A percentile compares a stretch with the other conserved stretches of the same genome.
Evolutionary conservation across 2,888 invertebrate genomes (phyloP).

Genomic region (Drosophila phalerata): DNA sequence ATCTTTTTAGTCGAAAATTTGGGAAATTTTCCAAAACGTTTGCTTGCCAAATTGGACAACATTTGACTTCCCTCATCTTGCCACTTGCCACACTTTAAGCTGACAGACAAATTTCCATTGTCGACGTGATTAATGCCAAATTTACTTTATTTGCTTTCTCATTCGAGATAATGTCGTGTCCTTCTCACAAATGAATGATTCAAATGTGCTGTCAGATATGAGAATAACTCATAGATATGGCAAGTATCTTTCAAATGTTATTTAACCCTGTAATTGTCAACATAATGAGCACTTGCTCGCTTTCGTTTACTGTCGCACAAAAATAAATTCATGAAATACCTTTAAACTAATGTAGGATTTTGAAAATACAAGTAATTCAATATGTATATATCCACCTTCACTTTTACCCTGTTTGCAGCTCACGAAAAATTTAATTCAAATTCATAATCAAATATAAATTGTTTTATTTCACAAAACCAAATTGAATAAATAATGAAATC

Average conservation of each 20-base stretch:
- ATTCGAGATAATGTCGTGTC: constrained; percentile 17
- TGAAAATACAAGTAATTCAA: no score
- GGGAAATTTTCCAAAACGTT: constrained; percentile 45
- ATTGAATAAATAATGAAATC: background rate
- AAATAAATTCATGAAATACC: background rate
- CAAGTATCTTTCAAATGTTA: background rate
- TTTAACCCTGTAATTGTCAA: background rate
- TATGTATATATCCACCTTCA: no score
- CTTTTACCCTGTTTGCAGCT: background rate
- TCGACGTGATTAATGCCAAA: constrained; percentile 55
- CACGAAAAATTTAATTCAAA: background rate
- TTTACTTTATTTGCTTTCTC: constrained; percentile 37
- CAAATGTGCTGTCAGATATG: background rate
- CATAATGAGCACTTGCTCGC: background rate
- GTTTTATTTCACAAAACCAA: background rate
- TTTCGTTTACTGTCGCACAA: background rate
- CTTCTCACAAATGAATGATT: background rate
- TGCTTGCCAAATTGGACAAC: constrained; percentile 42
- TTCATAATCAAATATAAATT: background rate
- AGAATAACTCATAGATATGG: background rate
- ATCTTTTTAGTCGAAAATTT: constrained; percentile 9
- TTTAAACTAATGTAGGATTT: no score
- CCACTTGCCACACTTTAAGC: constrained; percentile 5
- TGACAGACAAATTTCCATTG: constrained; percentile 42
- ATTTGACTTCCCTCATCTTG: background rate